Conservation (phyloP, 2,113 vertebrate genomes). For the Actenoides lindsayi region DNA sequence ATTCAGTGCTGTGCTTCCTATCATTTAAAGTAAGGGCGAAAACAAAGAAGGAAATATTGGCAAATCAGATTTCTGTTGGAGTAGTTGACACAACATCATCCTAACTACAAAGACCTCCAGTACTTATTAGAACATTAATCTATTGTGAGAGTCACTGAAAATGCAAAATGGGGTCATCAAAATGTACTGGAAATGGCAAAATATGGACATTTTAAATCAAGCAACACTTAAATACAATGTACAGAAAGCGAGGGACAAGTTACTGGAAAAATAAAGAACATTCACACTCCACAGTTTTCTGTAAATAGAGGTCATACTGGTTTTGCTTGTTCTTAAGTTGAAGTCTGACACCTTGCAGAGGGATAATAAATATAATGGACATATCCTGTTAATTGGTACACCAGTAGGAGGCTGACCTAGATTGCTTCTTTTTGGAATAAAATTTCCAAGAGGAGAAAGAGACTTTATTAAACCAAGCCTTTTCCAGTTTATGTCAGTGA, state of each 20-base stretch:
- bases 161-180: not conserved
- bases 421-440: constrained; percentile 31
- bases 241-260: not conserved
- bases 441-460: constrained; percentile 6
- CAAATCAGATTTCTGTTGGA: not conserved
- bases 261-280: not conserved
- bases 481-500: constrained; percentile 17
- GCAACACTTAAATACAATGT: not conserved
- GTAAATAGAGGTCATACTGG: not conserved
- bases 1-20: not conserved
- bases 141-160: not conserved
- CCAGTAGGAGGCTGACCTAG: constrained; percentile 33
- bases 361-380: constrained; percentile 42
- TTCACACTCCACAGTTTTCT: not conserved
- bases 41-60: not conserved
- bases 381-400: constrained; percentile 33
- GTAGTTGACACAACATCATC: not conserved
- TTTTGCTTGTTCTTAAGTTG: constrained; percentile 21
- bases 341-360: constrained; percentile 24
- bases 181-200: not conserved
- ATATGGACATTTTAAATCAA: not conserved
- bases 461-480: not conserved
- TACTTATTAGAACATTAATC: not conserved
- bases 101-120: not conserved
- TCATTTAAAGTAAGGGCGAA: not conserved